Base-by-base conservation (phyloP, 1,140 invertebrate species). In the Zaprionus lachaisei region DNA sequence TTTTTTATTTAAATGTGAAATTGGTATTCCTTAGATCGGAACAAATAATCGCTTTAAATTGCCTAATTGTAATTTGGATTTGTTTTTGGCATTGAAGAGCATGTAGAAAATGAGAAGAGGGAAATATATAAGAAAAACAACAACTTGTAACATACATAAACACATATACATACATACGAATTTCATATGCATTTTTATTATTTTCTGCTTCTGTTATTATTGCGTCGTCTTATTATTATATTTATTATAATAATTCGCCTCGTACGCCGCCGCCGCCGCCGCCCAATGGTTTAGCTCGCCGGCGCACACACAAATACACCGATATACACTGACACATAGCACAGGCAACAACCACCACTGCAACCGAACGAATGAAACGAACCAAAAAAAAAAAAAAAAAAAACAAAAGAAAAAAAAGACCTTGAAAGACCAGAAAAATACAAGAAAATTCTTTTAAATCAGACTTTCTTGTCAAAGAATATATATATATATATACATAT, bases 291-390 rank as follows among this genome's bases (percentile, higher is more conserved):
- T 61, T 61, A 49, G 61, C 62, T 49, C 31, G 54, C 17, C 47
- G 47, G 47, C 47, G 47, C 24, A 37, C 12, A 47, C 47, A 55
- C 26, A 70, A 47, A 41, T 7, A 41, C 41, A 17, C 41, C n/a
- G 41, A 74, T 12, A 54, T n/a, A 67, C 56, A 77, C 49, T 54
- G 20, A 22, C 20, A 75, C 62, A 75, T 70, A 80, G 84, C 80
- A 89, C 73, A 83, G 84, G 84, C 83, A 79, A 87, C 56, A 80
- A 83, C 83, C 84, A 87, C 83, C 84, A 89, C 83, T 89, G 79
- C 83, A 87, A 71, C 83, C 83, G 83, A 87, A 79, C 80, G 77
- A 80, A 69, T 65, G 71, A 71, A 51, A 65, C 31, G 41, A 76
- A 68, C 31, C 60, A 77, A 72, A 55, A 26, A 55, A 28, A 61